Conservation (phyloP, 2,888 invertebrate genomes). For the Drosophila infuscata region DNA sequence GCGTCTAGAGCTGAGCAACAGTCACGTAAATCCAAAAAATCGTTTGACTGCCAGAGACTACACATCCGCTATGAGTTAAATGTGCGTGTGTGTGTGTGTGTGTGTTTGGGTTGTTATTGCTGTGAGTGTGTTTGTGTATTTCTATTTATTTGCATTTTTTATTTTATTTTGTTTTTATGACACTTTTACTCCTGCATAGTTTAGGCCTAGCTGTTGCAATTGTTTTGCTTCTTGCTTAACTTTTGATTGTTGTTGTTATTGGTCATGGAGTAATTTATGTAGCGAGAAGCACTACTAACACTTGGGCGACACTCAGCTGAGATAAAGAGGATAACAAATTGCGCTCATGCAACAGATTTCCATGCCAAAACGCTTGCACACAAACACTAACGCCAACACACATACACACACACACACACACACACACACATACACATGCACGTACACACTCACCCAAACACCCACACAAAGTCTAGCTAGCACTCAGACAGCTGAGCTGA, state of each 20-base stretch:
- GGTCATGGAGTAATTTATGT: slow-evolving; percentile 73
- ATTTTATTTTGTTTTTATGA: slow-evolving; percentile 27
- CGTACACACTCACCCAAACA: slow-evolving; percentile 17
- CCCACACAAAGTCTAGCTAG: slow-evolving; percentile 2
- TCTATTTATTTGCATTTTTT: slow-evolving; percentile 30
- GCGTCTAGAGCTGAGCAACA: slow-evolving; percentile 29
- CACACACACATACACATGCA: slow-evolving; percentile 25
- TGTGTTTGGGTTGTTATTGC: not conserved
- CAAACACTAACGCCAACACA: slow-evolving; percentile 27
- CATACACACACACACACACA: slow-evolving; percentile 16
- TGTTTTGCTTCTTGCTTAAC: slow-evolving; percentile 37
- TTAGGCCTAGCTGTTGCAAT: slow-evolving; percentile 28
- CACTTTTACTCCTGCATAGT: slow-evolving; percentile 26
- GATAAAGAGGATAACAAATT: slow-evolving; percentile 80
- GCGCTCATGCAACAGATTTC: slow-evolving; percentile 80
- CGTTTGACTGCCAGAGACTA: slow-evolving; percentile 30
- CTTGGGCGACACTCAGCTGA: slow-evolving; percentile 79
- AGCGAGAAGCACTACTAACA: slow-evolving; percentile 75
- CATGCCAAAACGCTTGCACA: slow-evolving; percentile 56
- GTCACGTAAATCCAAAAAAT: slow-evolving; percentile 52
- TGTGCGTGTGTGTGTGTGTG: slow-evolving; percentile 1
- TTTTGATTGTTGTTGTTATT: slow-evolving; percentile 48
- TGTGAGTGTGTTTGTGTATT: slow-evolving; percentile 22
- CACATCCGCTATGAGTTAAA: slow-evolving; percentile 16
- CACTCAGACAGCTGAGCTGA: slow-evolving; percentile 62